Percentiles rank a stretch among this genome's conserved stretches.
phyloP scores from a whole-genome alignment of 2,888 invertebrate genomes.

The Acronicta psi region DNA sequence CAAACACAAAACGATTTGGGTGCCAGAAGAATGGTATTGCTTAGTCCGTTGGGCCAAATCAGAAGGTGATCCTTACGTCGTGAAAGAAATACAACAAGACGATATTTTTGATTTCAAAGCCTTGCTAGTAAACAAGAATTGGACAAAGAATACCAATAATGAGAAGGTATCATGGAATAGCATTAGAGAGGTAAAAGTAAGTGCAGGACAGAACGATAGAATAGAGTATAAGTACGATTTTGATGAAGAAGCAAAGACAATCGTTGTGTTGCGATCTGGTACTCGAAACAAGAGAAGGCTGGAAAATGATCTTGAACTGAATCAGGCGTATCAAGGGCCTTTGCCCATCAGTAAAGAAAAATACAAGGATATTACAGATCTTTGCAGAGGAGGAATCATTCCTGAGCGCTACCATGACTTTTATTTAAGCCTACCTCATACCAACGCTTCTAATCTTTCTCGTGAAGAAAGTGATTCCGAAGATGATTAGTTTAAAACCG shows the following conservation, averaged over 20 bases:
- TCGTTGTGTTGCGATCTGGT: not conserved
- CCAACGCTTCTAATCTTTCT: no score
- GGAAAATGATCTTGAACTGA: not conserved
- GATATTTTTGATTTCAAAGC: not conserved
- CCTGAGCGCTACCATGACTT: no score
- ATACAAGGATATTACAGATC: constrained; percentile 1
- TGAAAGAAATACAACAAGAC: not conserved
- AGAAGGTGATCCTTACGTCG: constrained; percentile 11
- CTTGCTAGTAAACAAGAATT: constrained; percentile 2
- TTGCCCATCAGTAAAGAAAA: constrained; percentile 1
- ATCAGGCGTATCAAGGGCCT: not conserved
- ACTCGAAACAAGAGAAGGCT: no score
- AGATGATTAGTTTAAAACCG: no score
- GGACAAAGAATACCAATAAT: no score
- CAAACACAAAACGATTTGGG: no score
- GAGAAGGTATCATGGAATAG: no score
- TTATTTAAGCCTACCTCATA: no score
- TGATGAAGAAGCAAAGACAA: constrained; percentile 2
- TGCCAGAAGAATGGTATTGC: constrained; percentile 11
- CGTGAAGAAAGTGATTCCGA: no score
- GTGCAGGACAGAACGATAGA: not conserved
- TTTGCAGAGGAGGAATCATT: constrained; percentile 1
- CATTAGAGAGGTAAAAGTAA: no score
- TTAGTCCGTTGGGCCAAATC: constrained; percentile 17
- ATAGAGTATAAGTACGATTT: constrained; percentile 2